Conservation (phyloP, 2,888 invertebrate genomes). For the Philhelius pedissequus region DNA sequence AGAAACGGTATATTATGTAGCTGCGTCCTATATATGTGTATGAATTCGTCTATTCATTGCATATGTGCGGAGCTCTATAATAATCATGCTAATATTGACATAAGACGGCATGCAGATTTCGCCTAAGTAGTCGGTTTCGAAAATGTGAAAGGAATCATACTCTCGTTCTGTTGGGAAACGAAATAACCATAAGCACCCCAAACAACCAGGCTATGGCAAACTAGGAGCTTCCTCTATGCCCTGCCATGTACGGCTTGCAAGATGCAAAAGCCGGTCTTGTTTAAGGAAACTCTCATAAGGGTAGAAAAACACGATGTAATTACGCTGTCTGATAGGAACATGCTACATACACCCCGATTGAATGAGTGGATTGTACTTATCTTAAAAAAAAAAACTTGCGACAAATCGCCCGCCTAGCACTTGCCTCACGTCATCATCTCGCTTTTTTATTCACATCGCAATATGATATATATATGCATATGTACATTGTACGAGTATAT, state of each 20-base stretch:
- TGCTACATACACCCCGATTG: conserved; percentile 62
- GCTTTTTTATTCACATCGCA: neutral
- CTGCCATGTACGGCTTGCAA: neutral
- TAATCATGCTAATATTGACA: conserved; percentile 65
- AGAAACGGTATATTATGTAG: neutral
- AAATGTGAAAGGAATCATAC: conserved; percentile 38
- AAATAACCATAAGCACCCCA: neutral
- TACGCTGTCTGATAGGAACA: conserved; percentile 60
- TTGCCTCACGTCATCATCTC: conserved; percentile 40
- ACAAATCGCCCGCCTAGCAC: conserved; percentile 56
- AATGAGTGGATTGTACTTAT: conserved; percentile 73
- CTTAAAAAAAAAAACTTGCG: conserved; percentile 70
- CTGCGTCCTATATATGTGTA: neutral
- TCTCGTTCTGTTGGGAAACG: conserved; percentile 10
- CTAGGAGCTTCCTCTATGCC: neutral
- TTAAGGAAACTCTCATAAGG: conserved; percentile 20
- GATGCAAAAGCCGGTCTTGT: neutral
- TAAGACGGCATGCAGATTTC: conserved; percentile 52
- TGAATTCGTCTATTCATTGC: neutral
- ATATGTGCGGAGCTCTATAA: conserved; percentile 17
- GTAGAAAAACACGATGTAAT: conserved; percentile 48
- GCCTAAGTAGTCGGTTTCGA: conserved; percentile 31
- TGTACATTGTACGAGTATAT: too few relatives aligned
- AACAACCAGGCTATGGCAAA: neutral
- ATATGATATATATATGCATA: neutral